Evolutionary conservation across 2,888 invertebrate species (phyloP).

Genomic region (Acanthosepion pharaonis): DNA sequence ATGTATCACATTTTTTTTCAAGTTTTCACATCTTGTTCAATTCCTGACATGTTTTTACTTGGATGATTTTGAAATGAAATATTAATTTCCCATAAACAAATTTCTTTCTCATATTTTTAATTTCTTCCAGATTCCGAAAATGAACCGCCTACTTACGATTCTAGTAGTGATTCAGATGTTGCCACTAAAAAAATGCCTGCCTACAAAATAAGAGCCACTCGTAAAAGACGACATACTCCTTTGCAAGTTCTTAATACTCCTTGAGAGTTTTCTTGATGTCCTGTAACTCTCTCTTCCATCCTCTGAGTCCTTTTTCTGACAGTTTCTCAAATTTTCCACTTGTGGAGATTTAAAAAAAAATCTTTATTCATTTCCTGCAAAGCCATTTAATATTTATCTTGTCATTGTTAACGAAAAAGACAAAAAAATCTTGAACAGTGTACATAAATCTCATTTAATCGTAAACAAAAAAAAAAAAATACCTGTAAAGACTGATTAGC

Average conservation of each 20-base stretch:
- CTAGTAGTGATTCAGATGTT: not conserved
- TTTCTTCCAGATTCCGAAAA: constrained; percentile 38
- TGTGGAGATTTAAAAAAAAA: not conserved
- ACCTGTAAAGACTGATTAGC: not conserved
- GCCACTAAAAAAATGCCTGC: not conserved
- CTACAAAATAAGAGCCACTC: not conserved
- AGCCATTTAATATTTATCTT: not conserved
- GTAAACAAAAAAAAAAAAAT: not conserved
- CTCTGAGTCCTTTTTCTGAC: not conserved
- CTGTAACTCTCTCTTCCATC: not conserved
- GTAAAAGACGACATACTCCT: not conserved
- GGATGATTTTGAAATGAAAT: too few relatives aligned
- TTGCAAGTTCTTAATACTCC: not conserved
- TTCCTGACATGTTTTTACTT: too few relatives aligned
- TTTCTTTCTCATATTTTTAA: not conserved
- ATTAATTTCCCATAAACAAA: not conserved
- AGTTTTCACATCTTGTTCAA: too few relatives aligned
- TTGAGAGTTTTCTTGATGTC: not conserved
- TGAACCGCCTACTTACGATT: not conserved
- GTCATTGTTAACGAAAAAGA: not conserved
- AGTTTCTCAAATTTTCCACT: not conserved
- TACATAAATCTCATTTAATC: not conserved
- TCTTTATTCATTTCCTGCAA: not conserved
- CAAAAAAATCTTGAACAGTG: not conserved
- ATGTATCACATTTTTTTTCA: too few relatives aligned